A percentile compares a stretch with the other conserved stretches of the same genome.
Conservation (phyloP, 64 coral and sea anemone species). For the Hydrozoanthus tunicans region DNA sequence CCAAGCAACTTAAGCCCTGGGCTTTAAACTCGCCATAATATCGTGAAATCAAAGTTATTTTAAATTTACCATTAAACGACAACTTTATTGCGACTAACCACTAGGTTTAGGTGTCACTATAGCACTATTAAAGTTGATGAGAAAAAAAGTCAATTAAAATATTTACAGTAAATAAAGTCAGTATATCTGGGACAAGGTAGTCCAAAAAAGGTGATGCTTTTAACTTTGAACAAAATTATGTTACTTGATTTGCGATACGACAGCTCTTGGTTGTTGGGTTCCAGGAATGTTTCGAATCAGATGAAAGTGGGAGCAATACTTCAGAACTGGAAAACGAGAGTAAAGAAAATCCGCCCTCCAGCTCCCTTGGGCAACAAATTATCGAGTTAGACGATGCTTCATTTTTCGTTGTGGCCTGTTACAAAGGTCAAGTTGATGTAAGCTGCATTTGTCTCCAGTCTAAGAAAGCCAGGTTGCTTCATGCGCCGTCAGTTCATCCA, state of each 20-base stretch:
- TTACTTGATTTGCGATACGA: background rate
- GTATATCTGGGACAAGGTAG: too few relatives aligned
- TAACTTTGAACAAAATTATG: background rate
- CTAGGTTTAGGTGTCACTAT: too few relatives aligned
- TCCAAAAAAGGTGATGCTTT: background rate
- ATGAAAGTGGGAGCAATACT: background rate
- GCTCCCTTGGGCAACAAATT: conserved; percentile 56
- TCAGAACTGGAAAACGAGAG: background rate
- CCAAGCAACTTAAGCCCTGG: too few relatives aligned
- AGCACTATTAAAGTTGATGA: too few relatives aligned
- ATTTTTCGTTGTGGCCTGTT: conserved; percentile 85
- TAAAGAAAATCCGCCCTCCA: background rate
- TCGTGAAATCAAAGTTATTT: too few relatives aligned
- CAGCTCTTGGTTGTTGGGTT: background rate
- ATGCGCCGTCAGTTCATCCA: conserved; percentile 73
- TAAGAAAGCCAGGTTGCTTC: conserved; percentile 59
- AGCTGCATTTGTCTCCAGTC: conserved; percentile 82
- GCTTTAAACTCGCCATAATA: too few relatives aligned
- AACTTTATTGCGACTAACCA: too few relatives aligned
- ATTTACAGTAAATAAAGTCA: too few relatives aligned
- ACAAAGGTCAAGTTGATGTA: conserved; percentile 85
- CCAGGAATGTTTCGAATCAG: background rate
- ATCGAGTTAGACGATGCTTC: conserved; percentile 71
- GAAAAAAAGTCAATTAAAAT: too few relatives aligned
- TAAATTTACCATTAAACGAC: too few relatives aligned